Conservation (phyloP, 2,888 invertebrate species). For the Parascotia fuliginaria region DNA sequence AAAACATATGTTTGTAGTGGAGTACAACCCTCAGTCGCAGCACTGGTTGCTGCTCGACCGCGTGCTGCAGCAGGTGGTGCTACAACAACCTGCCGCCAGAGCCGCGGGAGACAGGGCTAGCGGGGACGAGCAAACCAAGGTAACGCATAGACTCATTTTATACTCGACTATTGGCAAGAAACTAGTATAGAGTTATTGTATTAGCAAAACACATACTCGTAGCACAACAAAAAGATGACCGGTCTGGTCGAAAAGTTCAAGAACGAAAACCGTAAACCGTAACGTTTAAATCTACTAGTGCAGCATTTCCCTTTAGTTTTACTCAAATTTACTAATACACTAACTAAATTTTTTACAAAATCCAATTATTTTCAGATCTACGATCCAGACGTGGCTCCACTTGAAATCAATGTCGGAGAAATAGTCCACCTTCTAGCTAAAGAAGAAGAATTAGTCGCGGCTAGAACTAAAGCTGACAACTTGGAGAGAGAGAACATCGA, state of each 20-base stretch:
- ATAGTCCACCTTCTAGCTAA: conserved; percentile 96
- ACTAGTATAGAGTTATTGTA: too few species aligned
- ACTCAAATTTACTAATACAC: too few species aligned
- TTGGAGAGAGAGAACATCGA: conserved; percentile 95
- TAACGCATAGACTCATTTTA: conserved; percentile 22
- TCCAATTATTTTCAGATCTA: conserved; percentile 82
- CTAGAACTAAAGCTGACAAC: conserved; percentile 94
- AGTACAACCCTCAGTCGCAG: conserved; percentile 94
- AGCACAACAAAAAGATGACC: too few species aligned
- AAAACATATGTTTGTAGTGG: conserved; percentile 87
- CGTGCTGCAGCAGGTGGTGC: conserved; percentile 96
- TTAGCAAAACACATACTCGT: too few species aligned
- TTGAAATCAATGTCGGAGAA: conserved; percentile 96
- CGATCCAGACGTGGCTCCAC: conserved; percentile 94
- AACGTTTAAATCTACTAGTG: too few species aligned
- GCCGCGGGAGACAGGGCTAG: conserved; percentile 67
- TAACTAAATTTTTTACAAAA: too few species aligned
- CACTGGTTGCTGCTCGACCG: conserved; percentile 98
- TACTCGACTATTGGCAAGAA: too few species aligned
- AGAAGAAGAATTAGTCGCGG: conserved; percentile 96
- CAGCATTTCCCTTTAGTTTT: too few species aligned
- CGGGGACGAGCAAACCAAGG: conserved; percentile 74
- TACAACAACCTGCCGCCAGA: conserved; percentile 87
- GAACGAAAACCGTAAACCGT: too few species aligned
- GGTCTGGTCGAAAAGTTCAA: too few species aligned